Conservation (phyloP, 1,140 invertebrate genomes). For the Oryzaephilus surinamensis region DNA sequence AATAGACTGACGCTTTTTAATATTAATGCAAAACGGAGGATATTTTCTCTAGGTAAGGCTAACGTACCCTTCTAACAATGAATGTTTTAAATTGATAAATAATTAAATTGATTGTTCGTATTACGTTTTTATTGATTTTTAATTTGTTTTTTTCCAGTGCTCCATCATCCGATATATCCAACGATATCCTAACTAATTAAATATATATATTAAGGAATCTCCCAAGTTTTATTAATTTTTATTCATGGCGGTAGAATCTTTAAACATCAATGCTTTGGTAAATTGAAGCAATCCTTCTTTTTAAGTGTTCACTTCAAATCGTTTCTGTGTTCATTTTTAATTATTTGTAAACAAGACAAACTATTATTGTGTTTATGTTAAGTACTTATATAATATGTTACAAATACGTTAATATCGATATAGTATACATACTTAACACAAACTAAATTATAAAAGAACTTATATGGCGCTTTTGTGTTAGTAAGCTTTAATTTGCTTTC, state of each 20-base stretch:
- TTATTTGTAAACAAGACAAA: slow-evolving; percentile 8
- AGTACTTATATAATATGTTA: neutral
- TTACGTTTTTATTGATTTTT: neutral
- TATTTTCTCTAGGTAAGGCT: too few species aligned
- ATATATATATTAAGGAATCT: too few species aligned
- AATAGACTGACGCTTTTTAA: too few species aligned
- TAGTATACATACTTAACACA: slow-evolving; percentile 1
- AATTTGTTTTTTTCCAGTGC: neutral
- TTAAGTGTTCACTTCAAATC: slow-evolving; percentile 29
- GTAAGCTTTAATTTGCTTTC: too few species aligned
- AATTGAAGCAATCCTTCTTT: slow-evolving; percentile 12
- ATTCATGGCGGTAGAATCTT: too few species aligned
- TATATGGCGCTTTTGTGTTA: too few species aligned
- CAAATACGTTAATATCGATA: slow-evolving; percentile 1
- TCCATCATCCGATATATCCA: neutral
- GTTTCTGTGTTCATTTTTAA: slow-evolving; percentile 26
- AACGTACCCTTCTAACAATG: too few species aligned
- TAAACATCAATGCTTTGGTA: slow-evolving; percentile 11
- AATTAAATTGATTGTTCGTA: neutral
- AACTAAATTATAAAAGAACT: slow-evolving; percentile 20
- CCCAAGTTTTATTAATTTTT: too few species aligned
- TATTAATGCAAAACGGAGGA: too few species aligned
- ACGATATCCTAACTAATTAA: too few species aligned
- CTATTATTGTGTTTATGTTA: neutral
- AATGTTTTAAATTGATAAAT: too few species aligned